phyloP scores from a whole-genome alignment of 2,797 vertebrate genomes.

The Falco berigora region DNA sequence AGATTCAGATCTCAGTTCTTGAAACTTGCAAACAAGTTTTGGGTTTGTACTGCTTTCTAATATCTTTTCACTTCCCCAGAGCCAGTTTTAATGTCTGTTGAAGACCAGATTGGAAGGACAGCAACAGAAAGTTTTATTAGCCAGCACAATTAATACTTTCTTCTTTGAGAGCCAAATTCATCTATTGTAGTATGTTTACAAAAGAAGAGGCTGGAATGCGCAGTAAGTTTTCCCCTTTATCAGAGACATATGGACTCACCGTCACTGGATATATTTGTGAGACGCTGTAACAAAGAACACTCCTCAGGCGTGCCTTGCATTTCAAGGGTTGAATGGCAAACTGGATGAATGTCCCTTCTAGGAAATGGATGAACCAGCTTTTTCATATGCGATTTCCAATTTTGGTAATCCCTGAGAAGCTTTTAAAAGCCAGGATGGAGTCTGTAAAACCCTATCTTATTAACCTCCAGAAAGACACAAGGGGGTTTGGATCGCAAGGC shows the following conservation, averaged over 20 bases:
- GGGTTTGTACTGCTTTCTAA: background rate
- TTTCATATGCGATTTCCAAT: constrained; percentile 56
- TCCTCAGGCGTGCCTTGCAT: constrained; percentile 56
- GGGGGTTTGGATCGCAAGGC: constrained; percentile 3
- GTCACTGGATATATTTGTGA: constrained; percentile 63
- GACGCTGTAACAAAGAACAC: constrained; percentile 54
- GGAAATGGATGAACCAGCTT: constrained; percentile 51
- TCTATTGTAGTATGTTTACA: constrained; percentile 66
- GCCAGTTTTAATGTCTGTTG: constrained; percentile 62
- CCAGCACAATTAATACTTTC: constrained; percentile 68
- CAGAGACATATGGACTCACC: constrained; percentile 64
- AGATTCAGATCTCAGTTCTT: constrained; percentile 17
- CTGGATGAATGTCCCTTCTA: constrained; percentile 49
- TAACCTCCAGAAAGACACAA: constrained; percentile 53
- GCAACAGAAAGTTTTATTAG: constrained; percentile 52
- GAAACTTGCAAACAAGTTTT: constrained; percentile 5
- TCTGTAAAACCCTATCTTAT: constrained; percentile 62
- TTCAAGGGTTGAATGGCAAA: constrained; percentile 60
- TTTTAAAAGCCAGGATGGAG: constrained; percentile 38
- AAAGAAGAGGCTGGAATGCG: constrained; percentile 65
- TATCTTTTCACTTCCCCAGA: constrained; percentile 62
- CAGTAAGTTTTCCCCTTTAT: constrained; percentile 68
- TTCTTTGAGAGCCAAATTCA: constrained; percentile 65
- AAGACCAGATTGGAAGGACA: constrained; percentile 60
- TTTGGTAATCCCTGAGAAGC: constrained; percentile 52